Evolutionary conservation across 2,113 vertebrate genomes (phyloP).

Genomic region (Zingel zingel): DNA sequence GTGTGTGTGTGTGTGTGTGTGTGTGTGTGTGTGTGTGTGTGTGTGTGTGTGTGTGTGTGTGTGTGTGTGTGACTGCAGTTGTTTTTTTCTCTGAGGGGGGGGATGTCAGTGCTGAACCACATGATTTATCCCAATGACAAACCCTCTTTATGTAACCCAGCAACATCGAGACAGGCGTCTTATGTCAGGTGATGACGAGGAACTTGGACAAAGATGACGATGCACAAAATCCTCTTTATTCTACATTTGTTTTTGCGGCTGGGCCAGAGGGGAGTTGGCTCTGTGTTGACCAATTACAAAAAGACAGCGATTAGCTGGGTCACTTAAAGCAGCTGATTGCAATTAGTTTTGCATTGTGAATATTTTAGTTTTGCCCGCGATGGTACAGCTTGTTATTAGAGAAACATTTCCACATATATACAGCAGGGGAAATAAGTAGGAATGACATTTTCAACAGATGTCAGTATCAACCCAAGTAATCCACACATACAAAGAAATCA

Average conservation of each 20-base stretch:
- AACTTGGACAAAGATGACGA: conserved; percentile 38
- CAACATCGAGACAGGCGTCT: conserved; percentile 38
- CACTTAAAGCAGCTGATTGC: conserved; percentile 32
- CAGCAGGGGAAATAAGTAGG: too few relatives aligned
- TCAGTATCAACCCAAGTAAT: too few relatives aligned
- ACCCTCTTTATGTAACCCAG: conserved; percentile 60
- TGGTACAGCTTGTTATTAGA: conserved; percentile 16
- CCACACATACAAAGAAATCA: too few relatives aligned
- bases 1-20: conserved; percentile 25
- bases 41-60: conserved; percentile 11
- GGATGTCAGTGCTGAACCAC: conserved; percentile 55
- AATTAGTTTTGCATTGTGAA: conserved; percentile 18
- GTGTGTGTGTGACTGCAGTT: conserved; percentile 50
- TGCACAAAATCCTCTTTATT: conserved; percentile 46
- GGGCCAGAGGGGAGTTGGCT: not conserved
- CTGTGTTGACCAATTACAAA: not conserved
- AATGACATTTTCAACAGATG: too few relatives aligned
- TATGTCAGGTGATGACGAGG: conserved; percentile 42
- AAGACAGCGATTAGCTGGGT: conserved; percentile 6
- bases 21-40: conserved; percentile 1
- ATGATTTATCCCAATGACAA: conserved; percentile 65
- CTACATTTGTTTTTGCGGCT: not conserved
- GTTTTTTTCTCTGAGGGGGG: conserved; percentile 35
- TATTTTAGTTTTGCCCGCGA: not conserved
- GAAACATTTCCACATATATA: not conserved